A percentile compares a stretch with the other conserved stretches of the same genome.
Evolutionary conservation across 2,113 vertebrate genomes (phyloP).

Genomic region (Phyllostomus discolor): DNA sequence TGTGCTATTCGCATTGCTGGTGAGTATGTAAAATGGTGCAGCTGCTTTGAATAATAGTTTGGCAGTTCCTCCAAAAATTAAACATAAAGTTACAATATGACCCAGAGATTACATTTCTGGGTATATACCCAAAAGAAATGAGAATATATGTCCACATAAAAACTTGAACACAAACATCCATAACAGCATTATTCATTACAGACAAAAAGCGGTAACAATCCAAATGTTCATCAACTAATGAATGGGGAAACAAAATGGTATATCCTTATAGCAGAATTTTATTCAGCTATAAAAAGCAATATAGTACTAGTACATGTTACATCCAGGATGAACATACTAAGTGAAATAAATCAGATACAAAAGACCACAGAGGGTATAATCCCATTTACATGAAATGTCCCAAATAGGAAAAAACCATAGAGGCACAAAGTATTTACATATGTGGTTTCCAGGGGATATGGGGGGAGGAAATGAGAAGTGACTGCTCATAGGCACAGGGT

Average conservation of each 20-base stretch:
- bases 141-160: conserved; percentile 18
- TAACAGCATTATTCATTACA: not conserved
- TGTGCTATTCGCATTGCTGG: not conserved
- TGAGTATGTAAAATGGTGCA: not conserved
- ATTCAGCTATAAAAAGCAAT: not conserved
- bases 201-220: not conserved
- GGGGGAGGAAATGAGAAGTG: too few relatives aligned
- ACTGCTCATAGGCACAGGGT: not conserved
- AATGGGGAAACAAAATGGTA: not conserved
- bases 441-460: too few relatives aligned
- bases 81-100: not conserved
- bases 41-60: not conserved
- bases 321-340: not conserved
- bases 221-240: not conserved
- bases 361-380: not conserved
- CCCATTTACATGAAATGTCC: not conserved
- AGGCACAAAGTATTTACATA: too few relatives aligned
- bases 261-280: not conserved
- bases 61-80: not conserved
- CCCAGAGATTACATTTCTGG: not conserved
- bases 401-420: not conserved
- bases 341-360: not conserved
- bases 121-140: not conserved
- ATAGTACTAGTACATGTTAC: not conserved
- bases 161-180: not conserved